These are phyloP conservation scores for Styela clava DNA, from an alignment of 23 tunicate species.

Conservation along the genomic window DNA sequence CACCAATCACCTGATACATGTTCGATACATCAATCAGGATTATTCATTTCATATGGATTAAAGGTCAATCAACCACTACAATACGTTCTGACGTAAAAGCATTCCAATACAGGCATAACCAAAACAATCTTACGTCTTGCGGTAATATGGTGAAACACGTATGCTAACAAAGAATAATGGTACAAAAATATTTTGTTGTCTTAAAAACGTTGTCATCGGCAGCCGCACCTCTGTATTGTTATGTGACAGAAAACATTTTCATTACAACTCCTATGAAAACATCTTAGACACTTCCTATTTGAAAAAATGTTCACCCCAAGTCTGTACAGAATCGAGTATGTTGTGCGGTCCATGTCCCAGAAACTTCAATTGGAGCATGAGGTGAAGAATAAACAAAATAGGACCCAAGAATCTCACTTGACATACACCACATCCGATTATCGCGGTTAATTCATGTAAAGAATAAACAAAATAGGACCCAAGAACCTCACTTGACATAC, in stretches of 20 bases:
- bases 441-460: not conserved
- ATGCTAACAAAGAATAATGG: not conserved
- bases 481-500: not conserved
- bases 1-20: too few relatives aligned
- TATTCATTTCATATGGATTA: not conserved
- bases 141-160: not conserved
- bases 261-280: not conserved
- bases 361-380: too few relatives aligned
- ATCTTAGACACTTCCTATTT: too few relatives aligned
- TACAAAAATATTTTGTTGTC: not conserved
- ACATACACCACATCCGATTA: not conserved
- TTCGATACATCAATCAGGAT: not conserved
- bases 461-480: not conserved
- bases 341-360: too few relatives aligned
- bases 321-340: too few relatives aligned
- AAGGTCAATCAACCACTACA: not conserved
- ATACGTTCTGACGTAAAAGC: not conserved
- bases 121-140: not conserved
- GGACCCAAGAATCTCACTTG: not conserved
- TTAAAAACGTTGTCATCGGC: not conserved
- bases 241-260: not conserved
- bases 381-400: not conserved
- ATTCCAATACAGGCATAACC: not conserved
- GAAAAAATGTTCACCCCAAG: too few relatives aligned
- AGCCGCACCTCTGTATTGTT: not conserved